phyloP scores from a whole-genome alignment of 2,797 vertebrate genomes.

The Sciaenops ocellatus region DNA sequence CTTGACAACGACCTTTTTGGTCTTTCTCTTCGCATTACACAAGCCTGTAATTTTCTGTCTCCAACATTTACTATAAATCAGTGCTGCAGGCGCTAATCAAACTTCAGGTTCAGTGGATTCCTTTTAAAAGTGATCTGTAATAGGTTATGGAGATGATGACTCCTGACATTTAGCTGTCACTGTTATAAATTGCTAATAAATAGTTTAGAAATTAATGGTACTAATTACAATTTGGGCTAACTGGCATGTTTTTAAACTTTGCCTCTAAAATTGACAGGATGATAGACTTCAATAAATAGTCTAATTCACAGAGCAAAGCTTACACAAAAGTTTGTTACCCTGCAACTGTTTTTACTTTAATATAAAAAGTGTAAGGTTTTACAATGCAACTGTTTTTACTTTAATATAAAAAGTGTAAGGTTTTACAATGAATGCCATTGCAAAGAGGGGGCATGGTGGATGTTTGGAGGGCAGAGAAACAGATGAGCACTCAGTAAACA shows the following conservation, averaged over 20 bases:
- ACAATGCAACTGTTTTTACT: conserved; percentile 27
- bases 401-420: conserved; percentile 10
- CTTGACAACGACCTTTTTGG: conserved; percentile 49
- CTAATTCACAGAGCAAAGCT: background rate
- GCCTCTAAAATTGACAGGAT: background rate
- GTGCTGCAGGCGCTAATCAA: conserved; percentile 20
- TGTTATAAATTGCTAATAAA: background rate
- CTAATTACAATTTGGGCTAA: conserved; percentile 4
- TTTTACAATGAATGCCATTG: conserved; percentile 19
- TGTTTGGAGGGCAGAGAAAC: conserved; percentile 16
- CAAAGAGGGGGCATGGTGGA: background rate
- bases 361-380: conserved; percentile 7
- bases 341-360: conserved; percentile 9
- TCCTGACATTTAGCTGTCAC: background rate
- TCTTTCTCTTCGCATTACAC: conserved; percentile 29
- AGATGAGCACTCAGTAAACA: conserved; percentile 52
- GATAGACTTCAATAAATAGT: background rate
- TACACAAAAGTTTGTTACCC: background rate
- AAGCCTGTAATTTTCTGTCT: conserved; percentile 53
- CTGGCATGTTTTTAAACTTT: conserved; percentile 5
- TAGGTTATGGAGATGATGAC: background rate
- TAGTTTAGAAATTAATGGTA: background rate
- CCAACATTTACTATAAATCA: conserved; percentile 47
- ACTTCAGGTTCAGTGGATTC: conserved; percentile 25
- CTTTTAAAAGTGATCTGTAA: conserved; percentile 16